A percentile compares a stretch with the other conserved stretches of the same genome.
phyloP scores from a whole-genome alignment of 2,797 vertebrate species.

The Crax fasciolata region DNA sequence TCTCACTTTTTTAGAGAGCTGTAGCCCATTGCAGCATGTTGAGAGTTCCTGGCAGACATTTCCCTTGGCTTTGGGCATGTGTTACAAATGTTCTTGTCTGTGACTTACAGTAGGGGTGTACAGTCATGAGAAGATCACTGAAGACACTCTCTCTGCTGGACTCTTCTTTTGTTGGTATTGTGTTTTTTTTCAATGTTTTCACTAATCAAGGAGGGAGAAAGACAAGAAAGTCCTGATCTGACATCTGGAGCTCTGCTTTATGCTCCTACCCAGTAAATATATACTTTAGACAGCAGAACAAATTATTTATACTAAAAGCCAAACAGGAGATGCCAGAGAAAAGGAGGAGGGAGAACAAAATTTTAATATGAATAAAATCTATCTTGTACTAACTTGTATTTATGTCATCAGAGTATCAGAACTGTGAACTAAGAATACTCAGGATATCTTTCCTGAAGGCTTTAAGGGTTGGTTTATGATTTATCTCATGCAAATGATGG shows the following conservation, averaged over 20 bases:
- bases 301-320: conserved; percentile 35
- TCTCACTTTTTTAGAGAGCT: conserved; percentile 33
- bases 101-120: neutral
- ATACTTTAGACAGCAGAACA: neutral
- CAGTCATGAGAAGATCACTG: neutral
- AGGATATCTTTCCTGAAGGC: neutral
- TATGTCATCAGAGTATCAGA: neutral
- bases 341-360: neutral
- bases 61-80: neutral
- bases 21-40: neutral
- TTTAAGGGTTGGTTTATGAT: neutral
- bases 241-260: conserved; percentile 15
- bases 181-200: neutral
- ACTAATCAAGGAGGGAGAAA: neutral
- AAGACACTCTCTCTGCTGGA: neutral
- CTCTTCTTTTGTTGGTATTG: neutral
- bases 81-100: conserved; percentile 4
- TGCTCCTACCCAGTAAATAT: neutral
- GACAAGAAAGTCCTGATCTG: neutral
- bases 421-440: neutral
- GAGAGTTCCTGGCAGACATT: neutral
- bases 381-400: neutral
- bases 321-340: neutral
- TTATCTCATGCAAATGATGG: neutral
- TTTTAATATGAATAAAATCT: neutral